Base-by-base conservation (phyloP, 1,140 invertebrate species). In the Rhopalosiphum padi region DNA sequence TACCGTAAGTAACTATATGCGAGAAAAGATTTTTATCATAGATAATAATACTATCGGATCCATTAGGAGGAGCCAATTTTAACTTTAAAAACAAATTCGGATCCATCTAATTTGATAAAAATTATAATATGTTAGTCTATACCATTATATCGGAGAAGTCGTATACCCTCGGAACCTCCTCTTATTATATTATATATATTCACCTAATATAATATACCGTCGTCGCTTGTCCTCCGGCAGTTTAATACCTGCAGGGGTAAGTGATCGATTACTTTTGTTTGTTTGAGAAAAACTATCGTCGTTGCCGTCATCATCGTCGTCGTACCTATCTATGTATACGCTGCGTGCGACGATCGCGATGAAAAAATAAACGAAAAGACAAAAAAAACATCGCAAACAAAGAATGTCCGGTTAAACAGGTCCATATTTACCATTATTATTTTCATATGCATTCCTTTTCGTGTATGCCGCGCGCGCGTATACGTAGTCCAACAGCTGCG, bases 401-500 rank as follows among this genome's bases (percentile, higher is more conserved):
- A 91, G 90, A 77, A 91, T 77, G 90, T 91, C 90, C 90, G 90
- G 90, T 91, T 68, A 91, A 68, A 91, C 90, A 43, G 60, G 90
- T 91, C 90, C 53, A 90, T 53, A 90, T 90, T 60, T 90, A 55
- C 88, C 53, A 90, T 90, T 90, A 90, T 90, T 90, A 48, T 90
- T 90, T 90, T 55, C 53, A 60, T 53, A 35, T 90, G 88, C 88
- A 90, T 90, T 55, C 88, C 88, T 88, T 48, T 88, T 77, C 60
- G 60, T 77, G 30, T n/a, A 77, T 48, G 43, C 85, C 23, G 85
- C 85, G 85, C 60, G 60, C 60, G 60, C 30, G 60, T 77, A n/a
- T 77, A 51, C 48, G 48, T 51, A 77, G 60, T 77, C 15, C n/a
- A 77, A 77, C 60, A 83, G 82, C 82, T 37, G 82, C 82, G 37